A percentile compares a stretch with the other conserved stretches of the same genome.
These are phyloP conservation scores for Poecile montanus DNA, from an alignment of 2,797 vertebrate species.

Conservation along the genomic window DNA sequence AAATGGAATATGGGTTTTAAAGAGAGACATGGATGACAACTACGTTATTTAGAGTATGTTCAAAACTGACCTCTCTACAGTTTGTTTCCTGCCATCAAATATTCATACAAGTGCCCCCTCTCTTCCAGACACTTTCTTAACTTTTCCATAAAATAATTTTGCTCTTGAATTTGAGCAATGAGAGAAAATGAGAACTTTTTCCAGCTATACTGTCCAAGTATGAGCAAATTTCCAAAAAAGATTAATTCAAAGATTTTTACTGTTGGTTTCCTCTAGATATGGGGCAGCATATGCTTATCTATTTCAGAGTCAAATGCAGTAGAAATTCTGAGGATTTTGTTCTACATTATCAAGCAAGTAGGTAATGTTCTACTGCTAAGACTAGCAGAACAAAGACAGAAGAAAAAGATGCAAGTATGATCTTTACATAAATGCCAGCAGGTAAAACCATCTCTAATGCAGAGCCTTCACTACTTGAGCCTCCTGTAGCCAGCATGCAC, in stretches of 20 bases:
- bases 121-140: background rate
- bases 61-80: background rate
- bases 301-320: background rate
- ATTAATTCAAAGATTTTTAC: slow-evolving; percentile 9
- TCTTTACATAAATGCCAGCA: background rate
- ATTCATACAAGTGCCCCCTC: background rate
- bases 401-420: background rate
- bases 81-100: background rate
- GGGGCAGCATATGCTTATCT: background rate
- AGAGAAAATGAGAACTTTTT: background rate
- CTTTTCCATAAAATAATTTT: background rate
- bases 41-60: background rate
- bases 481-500: background rate
- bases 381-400: background rate
- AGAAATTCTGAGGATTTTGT: background rate
- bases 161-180: background rate
- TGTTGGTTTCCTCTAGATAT: background rate
- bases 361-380: background rate
- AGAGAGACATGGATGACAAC: background rate
- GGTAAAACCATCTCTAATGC: background rate
- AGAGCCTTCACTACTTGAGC: background rate
- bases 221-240: background rate
- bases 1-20: slow-evolving; percentile 18
- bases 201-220: background rate
- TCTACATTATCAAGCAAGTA: background rate